Base-by-base conservation (phyloP, 2,113 vertebrate genomes). In the Trematomus loennbergii region DNA sequence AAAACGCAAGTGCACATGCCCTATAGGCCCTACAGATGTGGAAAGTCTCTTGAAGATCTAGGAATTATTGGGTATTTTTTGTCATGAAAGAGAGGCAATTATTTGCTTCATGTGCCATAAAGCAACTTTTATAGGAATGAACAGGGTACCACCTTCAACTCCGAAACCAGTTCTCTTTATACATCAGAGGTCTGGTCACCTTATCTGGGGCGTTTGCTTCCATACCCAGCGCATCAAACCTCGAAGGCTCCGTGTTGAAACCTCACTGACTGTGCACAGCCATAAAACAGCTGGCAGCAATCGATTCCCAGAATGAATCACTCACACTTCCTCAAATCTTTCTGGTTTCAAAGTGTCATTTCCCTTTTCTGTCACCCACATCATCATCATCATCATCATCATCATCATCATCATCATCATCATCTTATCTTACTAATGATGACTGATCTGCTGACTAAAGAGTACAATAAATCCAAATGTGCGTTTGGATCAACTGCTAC, bases 271-370 rank as follows among this genome's bases (percentile, higher is more conserved):
- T 4, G 3, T n/a, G 11, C 4, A 15, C 29, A 46, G 63, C 67
- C 59, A 20, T 33, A 13, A 62, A 87, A 70, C 62, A 90, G 77
- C 84, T 84, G 85, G 65, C 55, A 6, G n/a, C 63, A 72, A 73
- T 52, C 53, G 60, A 36, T 46, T 82, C 59, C 55, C 69, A 75
- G n/a, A 40, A 36, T 79, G 65, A 87, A 61, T 87, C 83, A 84
- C 63, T 70, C 16, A 10, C n/a, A 84, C 85, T 93, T 93, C 90
- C 82, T 85, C 55, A 86, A 80, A 73, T 58, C 40, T 22, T 72
- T 64, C 61, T 68, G 29, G 67, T 72, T 87, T 86, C 61, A 68
- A 1, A 49, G 36, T 18, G 58, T 78, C 4, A 65, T 86, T 90
- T 90, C 87, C 76, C 43, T 71, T 84, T 84, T 81, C 52, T 86